Evolutionary conservation across 2,113 vertebrate genomes (phyloP).

Genomic region (Hippocampus zosterae): DNA sequence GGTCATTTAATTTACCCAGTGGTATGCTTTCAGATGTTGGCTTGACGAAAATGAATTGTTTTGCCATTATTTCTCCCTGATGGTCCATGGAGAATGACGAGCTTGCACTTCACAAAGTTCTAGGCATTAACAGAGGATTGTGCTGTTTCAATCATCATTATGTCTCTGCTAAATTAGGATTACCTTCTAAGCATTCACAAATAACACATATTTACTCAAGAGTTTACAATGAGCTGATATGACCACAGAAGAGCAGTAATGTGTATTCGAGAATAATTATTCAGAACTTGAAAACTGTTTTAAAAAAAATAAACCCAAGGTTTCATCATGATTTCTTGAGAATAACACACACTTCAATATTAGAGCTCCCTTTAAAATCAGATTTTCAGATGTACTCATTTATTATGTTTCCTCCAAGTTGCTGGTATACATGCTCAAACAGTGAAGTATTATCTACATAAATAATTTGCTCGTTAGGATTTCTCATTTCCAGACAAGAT

Average conservation of each 20-base stretch:
- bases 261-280: neutral
- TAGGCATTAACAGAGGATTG: no score
- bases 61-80: conserved; percentile 4
- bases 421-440: no score
- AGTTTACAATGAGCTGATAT: neutral
- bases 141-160: neutral
- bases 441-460: no score
- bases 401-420: no score
- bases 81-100: neutral
- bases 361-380: no score
- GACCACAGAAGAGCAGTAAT: neutral
- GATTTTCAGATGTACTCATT: no score
- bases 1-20: neutral
- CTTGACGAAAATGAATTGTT: neutral
- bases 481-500: no score
- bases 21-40: neutral
- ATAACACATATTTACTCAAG: neutral
- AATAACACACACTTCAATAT: no score
- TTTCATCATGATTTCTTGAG: no score
- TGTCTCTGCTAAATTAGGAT: neutral
- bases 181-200: neutral
- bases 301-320: no score
- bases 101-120: neutral
- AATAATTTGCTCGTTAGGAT: no score
- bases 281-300: neutral